Base-by-base conservation (phyloP, 2,888 invertebrate species). In the Polietes domitor region DNA sequence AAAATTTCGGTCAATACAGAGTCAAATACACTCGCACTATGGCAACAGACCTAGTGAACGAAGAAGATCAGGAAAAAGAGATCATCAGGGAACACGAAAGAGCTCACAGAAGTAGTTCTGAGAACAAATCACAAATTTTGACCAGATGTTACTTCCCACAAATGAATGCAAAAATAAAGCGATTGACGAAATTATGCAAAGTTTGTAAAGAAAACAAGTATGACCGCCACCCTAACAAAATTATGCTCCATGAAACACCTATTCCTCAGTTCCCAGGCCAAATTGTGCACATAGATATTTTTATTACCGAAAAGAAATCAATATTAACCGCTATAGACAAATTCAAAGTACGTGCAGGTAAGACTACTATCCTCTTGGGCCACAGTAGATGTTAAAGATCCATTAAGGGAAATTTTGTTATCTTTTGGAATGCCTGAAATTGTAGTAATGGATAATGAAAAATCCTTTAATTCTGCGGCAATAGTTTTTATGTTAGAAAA, bases 361-460 rank as follows among this genome's bases (percentile, higher is more conserved):
- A 71, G 43, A 50, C 26, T 71, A 47, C 15, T 77, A 1, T 17
- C 28, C 2, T 61, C 71, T n/a, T 1, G 28, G 61, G 71, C 43
- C 19, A 32, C 32, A 10, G 43, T 41, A 47, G 77, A 70, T 24
- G n/a, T 71, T 37, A 71, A 53, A 19, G 47, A 61, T 43, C 77
- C 70, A 21, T 21, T 77, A 4, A 58, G 50, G 19, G 71, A 58
- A 55, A 26, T 71, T 5, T 21, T 71, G 7, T 12, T 55, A 9
- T 37, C 50, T 5, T 43, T 63, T 26, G 76, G 76, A 7, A 58
- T 77, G 19, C 68, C 77, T 0, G 77, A 84, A 79, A 75, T 24
- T 10, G 72, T 75, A 5, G 68, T 80, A 0, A 63, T 84, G n/a
- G 80, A 80, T 17, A 84, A 80, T 37, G 83, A 80, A 53, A 84